phyloP scores from a whole-genome alignment of 2,113 vertebrate genomes.

The Protobothrops flavoviridis region DNA sequence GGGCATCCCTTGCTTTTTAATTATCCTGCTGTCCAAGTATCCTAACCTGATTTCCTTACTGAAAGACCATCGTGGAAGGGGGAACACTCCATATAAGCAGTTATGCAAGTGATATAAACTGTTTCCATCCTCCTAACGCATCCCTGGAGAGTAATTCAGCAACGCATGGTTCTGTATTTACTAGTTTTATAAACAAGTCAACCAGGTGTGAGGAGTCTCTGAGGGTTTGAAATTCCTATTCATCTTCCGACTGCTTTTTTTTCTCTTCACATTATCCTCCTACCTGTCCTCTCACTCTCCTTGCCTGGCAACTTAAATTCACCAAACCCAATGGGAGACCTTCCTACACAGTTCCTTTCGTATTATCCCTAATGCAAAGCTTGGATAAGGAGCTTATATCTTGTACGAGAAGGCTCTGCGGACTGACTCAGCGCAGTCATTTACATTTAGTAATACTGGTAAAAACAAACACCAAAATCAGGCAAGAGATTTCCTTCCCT shows the following conservation, averaged over 20 bases:
- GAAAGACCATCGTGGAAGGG: conserved; percentile 35
- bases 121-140: conserved; percentile 45
- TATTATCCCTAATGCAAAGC: not conserved
- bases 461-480: not conserved
- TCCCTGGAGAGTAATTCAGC: conserved; percentile 52
- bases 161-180: conserved; percentile 33
- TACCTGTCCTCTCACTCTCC: not conserved
- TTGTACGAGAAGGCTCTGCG: not conserved
- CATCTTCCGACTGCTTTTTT: not conserved
- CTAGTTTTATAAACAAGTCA: conserved; percentile 18
- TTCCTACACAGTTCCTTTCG: not conserved
- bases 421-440: not conserved
- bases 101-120: conserved; percentile 52
- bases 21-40: not conserved
- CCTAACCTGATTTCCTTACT: not conserved
- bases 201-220: not conserved
- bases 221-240: accelerated
- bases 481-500: not conserved
- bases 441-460: not conserved
- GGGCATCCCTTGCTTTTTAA: not conserved
- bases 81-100: not conserved
- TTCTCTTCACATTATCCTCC: not conserved
- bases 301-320: not conserved
- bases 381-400: not conserved
- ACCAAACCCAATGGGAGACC: not conserved